These are phyloP conservation scores for Calonectris borealis DNA, from an alignment of 2,113 vertebrate genomes.

Conservation along the genomic window DNA sequence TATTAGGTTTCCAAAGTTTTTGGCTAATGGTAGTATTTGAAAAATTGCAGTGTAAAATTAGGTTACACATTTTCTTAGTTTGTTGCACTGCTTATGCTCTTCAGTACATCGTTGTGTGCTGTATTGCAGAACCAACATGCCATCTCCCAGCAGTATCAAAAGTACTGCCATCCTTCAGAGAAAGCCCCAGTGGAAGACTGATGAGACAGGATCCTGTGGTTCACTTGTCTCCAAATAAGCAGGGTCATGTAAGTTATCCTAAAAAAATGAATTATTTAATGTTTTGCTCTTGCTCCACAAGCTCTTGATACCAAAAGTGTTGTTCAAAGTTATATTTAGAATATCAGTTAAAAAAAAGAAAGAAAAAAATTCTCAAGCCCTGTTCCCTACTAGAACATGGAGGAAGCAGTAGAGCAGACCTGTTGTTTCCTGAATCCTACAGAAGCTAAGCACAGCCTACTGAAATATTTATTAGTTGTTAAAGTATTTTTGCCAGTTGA, in stretches of 20 bases:
- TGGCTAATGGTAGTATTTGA: not conserved
- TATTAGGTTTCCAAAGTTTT: not conserved
- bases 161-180: constrained; percentile 86
- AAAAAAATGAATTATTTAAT: not conserved
- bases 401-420: not conserved
- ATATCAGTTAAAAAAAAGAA: not conserved
- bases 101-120: constrained; percentile 45
- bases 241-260: constrained; percentile 83
- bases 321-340: not conserved
- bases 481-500: not conserved
- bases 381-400: not conserved
- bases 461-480: not conserved
- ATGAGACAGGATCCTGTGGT: constrained; percentile 87
- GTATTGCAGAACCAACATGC: constrained; percentile 83
- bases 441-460: not conserved
- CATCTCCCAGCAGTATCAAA: constrained; percentile 88
- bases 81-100: not conserved
- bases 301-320: not conserved
- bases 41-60: not conserved
- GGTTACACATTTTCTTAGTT: not conserved
- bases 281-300: not conserved
- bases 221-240: constrained; percentile 88
- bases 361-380: not conserved
- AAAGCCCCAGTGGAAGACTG: constrained; percentile 87
- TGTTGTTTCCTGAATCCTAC: not conserved